A percentile compares a stretch with the other conserved stretches of the same genome.
phyloP scores from a whole-genome alignment of 2,113 vertebrate genomes.

The Gnathonemus echidnorhynchus region DNA sequence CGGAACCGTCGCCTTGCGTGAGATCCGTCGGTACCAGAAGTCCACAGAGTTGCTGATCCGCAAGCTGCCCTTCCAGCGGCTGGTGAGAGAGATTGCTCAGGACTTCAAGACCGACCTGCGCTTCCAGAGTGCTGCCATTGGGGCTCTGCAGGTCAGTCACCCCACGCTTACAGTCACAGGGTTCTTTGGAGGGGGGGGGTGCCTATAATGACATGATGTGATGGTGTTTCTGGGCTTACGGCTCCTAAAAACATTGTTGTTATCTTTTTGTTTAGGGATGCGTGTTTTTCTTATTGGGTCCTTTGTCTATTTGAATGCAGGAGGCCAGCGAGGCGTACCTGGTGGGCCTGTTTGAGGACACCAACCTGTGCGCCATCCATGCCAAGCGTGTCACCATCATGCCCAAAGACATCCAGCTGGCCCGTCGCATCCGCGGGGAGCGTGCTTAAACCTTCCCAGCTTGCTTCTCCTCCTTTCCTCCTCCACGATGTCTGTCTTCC shows the following conservation, averaged over 20 bases:
- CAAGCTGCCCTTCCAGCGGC: constrained; percentile 67
- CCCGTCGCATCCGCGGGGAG: constrained; percentile 68
- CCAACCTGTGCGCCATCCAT: constrained; percentile 73
- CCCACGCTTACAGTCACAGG: background rate
- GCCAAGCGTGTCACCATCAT: constrained; percentile 70
- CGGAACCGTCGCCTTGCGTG: constrained; percentile 71
- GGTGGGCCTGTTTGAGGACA: constrained; percentile 72
- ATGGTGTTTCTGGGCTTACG: background rate
- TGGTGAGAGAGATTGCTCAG: background rate
- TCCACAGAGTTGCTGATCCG: constrained; percentile 75
- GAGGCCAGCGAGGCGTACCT: constrained; percentile 73
- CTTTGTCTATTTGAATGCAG: constrained; percentile 38
- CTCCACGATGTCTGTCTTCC: constrained; percentile 32
- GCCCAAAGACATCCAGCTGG: constrained; percentile 77
- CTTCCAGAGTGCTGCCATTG: constrained; percentile 24
- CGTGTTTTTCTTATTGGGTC: background rate
- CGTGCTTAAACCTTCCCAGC: constrained; percentile 54
- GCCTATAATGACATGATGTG: background rate
- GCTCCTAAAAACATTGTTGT: background rate
- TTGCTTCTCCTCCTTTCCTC: constrained; percentile 30
- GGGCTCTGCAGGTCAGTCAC: constrained; percentile 63
- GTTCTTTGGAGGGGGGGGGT: background rate
- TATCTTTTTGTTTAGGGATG: background rate
- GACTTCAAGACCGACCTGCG: background rate
- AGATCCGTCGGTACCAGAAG: constrained; percentile 75